Conservation (phyloP, 2,888 invertebrate genomes). For the Aromia moschata region DNA sequence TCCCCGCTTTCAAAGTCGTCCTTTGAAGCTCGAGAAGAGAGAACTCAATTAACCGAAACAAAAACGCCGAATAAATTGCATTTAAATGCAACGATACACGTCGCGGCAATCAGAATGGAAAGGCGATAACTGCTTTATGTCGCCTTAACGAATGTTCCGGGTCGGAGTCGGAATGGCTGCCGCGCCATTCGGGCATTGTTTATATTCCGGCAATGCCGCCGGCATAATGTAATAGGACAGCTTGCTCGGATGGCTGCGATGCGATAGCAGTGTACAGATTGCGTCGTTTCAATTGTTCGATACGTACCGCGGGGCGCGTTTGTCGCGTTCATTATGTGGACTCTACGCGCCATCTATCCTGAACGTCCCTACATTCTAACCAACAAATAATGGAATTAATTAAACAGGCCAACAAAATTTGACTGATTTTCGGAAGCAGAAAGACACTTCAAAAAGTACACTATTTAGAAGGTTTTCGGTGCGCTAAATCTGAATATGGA, state of each 20-base stretch:
- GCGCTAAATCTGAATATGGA: no score
- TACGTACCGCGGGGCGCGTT: constrained; percentile 19
- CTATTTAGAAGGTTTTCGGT: no score
- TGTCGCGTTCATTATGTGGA: constrained; percentile 12
- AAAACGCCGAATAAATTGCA: no score
- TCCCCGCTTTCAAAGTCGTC: no score
- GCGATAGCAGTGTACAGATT: constrained; percentile 22
- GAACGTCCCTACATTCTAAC: no score
- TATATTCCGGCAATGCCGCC: constrained; percentile 21
- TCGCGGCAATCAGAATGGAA: neutral
- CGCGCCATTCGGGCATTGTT: constrained; percentile 2
- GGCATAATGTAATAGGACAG: constrained; percentile 18
- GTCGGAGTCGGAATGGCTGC: neutral
- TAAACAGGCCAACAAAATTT: no score
- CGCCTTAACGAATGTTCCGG: constrained; percentile 7
- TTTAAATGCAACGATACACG: neutral
- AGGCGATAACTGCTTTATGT: neutral
- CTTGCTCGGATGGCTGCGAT: constrained; percentile 20
- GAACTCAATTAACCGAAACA: no score
- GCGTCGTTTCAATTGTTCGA: constrained; percentile 24
- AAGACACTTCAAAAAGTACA: no score
- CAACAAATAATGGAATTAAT: no score
- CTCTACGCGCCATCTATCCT: constrained; percentile 10
- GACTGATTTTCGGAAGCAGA: no score
- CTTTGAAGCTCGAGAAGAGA: no score